phyloP scores from a whole-genome alignment of 2,113 vertebrate genomes.

The Nothobranchius kuhntae region DNA sequence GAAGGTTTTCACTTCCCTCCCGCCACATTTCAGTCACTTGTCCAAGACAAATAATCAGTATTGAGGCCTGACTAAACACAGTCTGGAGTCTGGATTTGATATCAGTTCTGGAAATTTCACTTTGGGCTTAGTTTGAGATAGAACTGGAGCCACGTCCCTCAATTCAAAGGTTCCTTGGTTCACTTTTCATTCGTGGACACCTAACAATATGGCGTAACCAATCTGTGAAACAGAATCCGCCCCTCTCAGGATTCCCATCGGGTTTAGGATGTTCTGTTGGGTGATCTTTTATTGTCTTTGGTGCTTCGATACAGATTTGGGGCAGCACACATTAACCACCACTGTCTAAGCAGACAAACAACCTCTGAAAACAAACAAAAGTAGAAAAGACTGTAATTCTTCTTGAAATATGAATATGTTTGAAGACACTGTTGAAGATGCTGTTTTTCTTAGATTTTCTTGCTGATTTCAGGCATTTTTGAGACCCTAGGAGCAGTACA shows the following conservation, averaged over 20 bases:
- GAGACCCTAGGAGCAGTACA: constrained; percentile 70
- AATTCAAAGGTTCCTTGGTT: constrained; percentile 22
- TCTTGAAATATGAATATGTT: constrained; percentile 74
- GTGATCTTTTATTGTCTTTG: constrained; percentile 52
- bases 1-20: constrained; percentile 69
- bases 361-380: constrained; percentile 40
- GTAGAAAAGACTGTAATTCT: constrained; percentile 68
- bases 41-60: constrained; percentile 34
- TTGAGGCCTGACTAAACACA: constrained; percentile 38
- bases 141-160: constrained; percentile 11
- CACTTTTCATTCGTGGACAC: constrained; percentile 56
- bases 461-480: constrained; percentile 58
- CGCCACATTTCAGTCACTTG: constrained; percentile 49
- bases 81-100: constrained; percentile 41
- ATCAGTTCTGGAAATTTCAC: constrained; percentile 21
- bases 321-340: constrained; percentile 50
- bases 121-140: constrained; percentile 11
- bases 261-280: constrained; percentile 47
- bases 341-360: constrained; percentile 53
- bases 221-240: constrained; percentile 69
- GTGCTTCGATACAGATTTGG: constrained; percentile 56
- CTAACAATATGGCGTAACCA: constrained; percentile 58
- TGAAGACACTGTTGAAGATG: constrained; percentile 80
- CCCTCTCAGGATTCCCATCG: constrained; percentile 71
- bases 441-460: constrained; percentile 60